Evolutionary conservation across 2,888 invertebrate species (phyloP).

Genomic region (Leucophenga montana): DNA sequence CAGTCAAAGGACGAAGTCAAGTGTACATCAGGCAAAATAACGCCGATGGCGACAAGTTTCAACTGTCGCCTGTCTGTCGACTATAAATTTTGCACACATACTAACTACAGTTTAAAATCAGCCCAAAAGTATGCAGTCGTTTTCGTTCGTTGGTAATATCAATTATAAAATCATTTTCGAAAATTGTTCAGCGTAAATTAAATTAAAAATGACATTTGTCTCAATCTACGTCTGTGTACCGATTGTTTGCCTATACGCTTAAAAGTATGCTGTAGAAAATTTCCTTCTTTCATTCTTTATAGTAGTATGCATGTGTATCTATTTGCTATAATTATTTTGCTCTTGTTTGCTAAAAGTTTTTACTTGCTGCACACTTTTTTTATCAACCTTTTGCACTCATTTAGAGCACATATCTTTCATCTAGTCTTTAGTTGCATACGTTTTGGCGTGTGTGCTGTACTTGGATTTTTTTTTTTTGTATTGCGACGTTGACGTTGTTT

Average conservation of each 20-base stretch:
- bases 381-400: too few relatives aligned
- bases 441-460: conserved; percentile 16
- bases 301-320: too few relatives aligned
- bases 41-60: not conserved
- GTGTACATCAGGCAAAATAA: not conserved
- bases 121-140: not conserved
- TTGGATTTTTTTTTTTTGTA: conserved; percentile 25
- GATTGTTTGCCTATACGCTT: conserved; percentile 18
- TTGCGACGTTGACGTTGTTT: conserved; percentile 3
- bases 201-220: conserved; percentile 41
- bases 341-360: not conserved
- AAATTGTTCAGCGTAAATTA: conserved; percentile 45
- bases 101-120: not conserved
- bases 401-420: too few relatives aligned
- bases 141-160: conserved; percentile 28
- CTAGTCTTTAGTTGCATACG: not conserved
- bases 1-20: not conserved
- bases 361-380: not conserved
- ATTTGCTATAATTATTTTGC: too few relatives aligned
- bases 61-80: too few relatives aligned
- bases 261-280: conserved; percentile 34
- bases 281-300: not conserved
- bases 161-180: conserved; percentile 52
- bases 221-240: conserved; percentile 11
- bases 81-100: not conserved